phyloP scores from a whole-genome alignment of 2,888 invertebrate species.

The Agelastica alni region DNA sequence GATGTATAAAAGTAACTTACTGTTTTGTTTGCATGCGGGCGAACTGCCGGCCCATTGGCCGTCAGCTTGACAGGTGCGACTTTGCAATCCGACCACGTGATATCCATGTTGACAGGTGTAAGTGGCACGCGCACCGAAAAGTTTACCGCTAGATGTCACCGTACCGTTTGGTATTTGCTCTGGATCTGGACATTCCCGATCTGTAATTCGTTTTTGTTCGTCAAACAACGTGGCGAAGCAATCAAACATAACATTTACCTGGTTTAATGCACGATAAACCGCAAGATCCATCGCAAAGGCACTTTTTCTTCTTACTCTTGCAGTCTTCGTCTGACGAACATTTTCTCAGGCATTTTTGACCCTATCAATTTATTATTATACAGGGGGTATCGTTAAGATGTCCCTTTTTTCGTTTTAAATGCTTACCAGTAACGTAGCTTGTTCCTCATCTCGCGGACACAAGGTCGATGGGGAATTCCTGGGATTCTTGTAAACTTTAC shows the following conservation, averaged over 20 bases:
- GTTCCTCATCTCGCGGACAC: conserved; percentile 85
- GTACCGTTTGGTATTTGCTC: conserved; percentile 77
- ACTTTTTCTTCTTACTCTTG: conserved; percentile 94
- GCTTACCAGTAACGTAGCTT: conserved; percentile 73
- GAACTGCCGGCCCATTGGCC: conserved; percentile 86
- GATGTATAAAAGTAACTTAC: too few species aligned
- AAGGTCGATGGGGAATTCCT: conserved; percentile 84
- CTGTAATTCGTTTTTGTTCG: too few species aligned
- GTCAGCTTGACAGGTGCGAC: conserved; percentile 89
- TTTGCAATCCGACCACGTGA: conserved; percentile 83
- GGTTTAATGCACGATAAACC: conserved; percentile 98
- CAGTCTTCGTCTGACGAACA: conserved; percentile 95
- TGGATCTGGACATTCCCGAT: conserved; percentile 84
- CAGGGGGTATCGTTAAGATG: too few species aligned
- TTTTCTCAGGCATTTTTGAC: conserved; percentile 87
- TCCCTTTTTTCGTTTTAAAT: too few species aligned
- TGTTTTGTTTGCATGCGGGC: conserved; percentile 84
- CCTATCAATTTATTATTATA: conserved; percentile 63
- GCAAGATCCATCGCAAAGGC: conserved; percentile 94
- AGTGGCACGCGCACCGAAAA: conserved; percentile 81
- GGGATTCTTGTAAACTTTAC: conserved; percentile 84
- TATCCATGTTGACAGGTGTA: conserved; percentile 89
- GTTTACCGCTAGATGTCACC: conserved; percentile 74
- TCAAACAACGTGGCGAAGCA: not conserved
- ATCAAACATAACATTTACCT: conserved; percentile 61